These are phyloP conservation scores for Ibidorhyncha struthersii DNA, from an alignment of 2,113 vertebrate genomes.

Conservation along the genomic window DNA sequence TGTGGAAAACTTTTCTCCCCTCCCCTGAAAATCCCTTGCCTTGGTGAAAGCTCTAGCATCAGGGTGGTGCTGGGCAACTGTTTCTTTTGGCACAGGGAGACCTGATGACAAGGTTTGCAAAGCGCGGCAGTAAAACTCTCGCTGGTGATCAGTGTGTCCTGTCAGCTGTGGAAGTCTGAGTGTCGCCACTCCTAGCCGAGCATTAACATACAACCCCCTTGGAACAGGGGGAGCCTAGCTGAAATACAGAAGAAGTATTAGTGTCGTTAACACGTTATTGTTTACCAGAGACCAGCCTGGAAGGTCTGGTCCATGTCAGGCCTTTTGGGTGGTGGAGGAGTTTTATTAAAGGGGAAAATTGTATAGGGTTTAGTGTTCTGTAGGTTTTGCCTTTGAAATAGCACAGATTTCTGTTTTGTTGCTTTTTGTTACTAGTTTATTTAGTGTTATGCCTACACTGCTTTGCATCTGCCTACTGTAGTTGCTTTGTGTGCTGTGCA, in stretches of 20 bases:
- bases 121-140: background rate
- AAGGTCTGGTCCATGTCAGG: background rate
- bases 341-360: background rate
- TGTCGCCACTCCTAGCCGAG: background rate
- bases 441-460: background rate
- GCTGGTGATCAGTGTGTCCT: background rate
- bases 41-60: background rate
- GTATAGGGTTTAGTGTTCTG: background rate
- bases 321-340: background rate
- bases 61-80: accelerated
- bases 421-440: background rate
- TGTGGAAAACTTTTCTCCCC: background rate
- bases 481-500: background rate
- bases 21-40: background rate
- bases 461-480: background rate
- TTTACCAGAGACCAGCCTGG: background rate
- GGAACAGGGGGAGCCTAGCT: background rate
- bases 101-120: background rate
- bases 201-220: background rate
- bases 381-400: background rate
- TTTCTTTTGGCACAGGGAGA: background rate
- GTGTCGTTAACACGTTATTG: accelerated
- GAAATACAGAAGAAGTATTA: background rate
- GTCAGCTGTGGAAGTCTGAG: background rate
- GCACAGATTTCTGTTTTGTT: background rate